Evolutionary conservation across 2,797 vertebrate genomes (phyloP).

Genomic region (Natrix natrix): DNA sequence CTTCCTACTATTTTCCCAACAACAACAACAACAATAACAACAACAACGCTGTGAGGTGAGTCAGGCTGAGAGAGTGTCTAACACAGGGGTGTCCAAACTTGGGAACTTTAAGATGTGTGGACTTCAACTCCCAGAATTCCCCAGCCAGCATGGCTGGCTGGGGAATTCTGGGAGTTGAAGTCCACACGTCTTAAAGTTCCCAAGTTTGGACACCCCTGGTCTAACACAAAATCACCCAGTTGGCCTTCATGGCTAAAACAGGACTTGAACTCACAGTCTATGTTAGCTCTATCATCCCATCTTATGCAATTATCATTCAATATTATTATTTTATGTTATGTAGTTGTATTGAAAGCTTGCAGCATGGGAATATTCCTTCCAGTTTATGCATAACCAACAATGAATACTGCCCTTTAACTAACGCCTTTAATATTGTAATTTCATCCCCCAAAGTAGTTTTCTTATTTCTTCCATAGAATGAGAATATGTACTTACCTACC

Average conservation of each 20-base stretch:
- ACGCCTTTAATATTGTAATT: too few relatives aligned
- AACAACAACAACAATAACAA: neutral
- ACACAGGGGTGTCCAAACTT: neutral
- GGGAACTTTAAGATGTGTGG: too few relatives aligned
- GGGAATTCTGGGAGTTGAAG: too few relatives aligned
- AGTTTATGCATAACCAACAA: neutral
- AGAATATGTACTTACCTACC: neutral
- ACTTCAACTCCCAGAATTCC: too few relatives aligned
- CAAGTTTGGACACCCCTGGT: too few relatives aligned
- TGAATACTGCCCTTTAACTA: neutral
- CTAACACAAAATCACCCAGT: neutral
- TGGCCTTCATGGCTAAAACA: neutral
- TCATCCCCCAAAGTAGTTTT: neutral
- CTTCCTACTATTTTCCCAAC: neutral
- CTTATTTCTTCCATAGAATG: neutral
- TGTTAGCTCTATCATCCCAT: neutral
- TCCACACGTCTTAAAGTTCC: too few relatives aligned
- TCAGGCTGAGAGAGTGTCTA: neutral
- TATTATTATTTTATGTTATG: neutral
- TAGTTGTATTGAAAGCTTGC: neutral
- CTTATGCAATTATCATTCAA: neutral
- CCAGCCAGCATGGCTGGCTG: too few relatives aligned
- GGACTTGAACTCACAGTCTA: neutral
- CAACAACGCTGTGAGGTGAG: neutral
- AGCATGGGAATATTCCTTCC: neutral